A percentile compares a stretch with the other conserved stretches of the same genome.
Conservation (phyloP, 2,797 vertebrate genomes). For the Linurgus olivaceus region DNA sequence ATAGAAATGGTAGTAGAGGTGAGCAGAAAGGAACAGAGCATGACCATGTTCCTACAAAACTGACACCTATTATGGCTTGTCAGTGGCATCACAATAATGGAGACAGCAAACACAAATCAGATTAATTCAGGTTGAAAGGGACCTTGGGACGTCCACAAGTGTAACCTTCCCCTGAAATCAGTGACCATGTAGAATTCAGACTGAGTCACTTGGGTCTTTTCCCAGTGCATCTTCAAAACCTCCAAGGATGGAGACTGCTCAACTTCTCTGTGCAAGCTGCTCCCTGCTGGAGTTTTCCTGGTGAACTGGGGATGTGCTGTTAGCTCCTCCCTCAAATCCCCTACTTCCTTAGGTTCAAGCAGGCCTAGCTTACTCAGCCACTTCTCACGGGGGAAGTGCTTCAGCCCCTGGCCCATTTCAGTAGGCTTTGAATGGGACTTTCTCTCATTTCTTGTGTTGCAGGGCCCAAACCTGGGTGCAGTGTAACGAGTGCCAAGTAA, state of each 20-base stretch:
- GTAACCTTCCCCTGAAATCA: not conserved
- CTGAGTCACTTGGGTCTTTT: not conserved
- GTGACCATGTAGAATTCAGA: not conserved
- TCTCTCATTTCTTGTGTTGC: not conserved
- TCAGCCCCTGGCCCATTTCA: not conserved
- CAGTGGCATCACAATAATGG: not conserved
- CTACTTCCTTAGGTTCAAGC: not conserved
- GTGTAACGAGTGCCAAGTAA: not conserved
- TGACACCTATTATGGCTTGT: not conserved
- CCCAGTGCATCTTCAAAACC: not conserved
- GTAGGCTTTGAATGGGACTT: not conserved
- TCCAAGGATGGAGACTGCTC: not conserved
- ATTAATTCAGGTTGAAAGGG: not conserved
- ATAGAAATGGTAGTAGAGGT: not conserved
- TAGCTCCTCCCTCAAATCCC: accelerated
- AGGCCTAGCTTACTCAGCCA: not conserved
- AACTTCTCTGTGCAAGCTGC: not conserved
- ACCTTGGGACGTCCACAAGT: accelerated
- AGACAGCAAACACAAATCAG: not conserved
- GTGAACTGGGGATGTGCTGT: not conserved
- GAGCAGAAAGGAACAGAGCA: not conserved
- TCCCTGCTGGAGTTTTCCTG: not conserved
- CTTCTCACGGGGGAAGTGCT: not conserved
- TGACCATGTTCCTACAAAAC: not conserved
- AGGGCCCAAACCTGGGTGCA: not conserved